These are phyloP conservation scores for Kradibia gibbosae DNA, from an alignment of 1,140 invertebrate species.

Conservation along the genomic window DNA sequence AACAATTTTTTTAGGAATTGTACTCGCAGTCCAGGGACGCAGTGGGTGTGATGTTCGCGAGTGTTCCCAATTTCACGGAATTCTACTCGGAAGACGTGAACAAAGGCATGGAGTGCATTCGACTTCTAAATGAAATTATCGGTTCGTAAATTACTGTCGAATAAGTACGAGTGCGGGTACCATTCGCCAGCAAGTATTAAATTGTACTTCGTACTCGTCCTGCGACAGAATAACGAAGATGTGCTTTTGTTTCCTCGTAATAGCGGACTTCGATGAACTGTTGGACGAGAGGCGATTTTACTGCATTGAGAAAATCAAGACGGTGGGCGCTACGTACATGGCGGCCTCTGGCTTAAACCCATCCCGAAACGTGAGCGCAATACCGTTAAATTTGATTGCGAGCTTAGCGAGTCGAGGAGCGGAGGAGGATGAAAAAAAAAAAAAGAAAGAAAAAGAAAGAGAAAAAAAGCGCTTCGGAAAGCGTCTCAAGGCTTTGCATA, in stretches of 20 bases:
- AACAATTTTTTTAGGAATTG: slow-evolving; percentile 82
- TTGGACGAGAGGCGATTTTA: slow-evolving; percentile 91
- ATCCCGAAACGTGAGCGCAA: slow-evolving; percentile 75
- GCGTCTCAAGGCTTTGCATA: no score
- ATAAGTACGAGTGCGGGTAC: no score
- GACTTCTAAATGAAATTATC: slow-evolving; percentile 98
- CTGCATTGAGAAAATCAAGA: slow-evolving; percentile 99
- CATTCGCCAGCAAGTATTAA: no score
- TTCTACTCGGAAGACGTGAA: slow-evolving; percentile 98
- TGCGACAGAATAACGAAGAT: background rate
- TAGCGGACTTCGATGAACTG: slow-evolving; percentile 93
- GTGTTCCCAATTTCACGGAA: slow-evolving; percentile 98
- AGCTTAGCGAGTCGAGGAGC: no score
- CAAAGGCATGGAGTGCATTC: slow-evolving; percentile 97
- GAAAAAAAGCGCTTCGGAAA: background rate
- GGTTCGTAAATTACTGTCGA: slow-evolving; percentile 72
- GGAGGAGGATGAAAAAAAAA: background rate
- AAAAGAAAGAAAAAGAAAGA: background rate
- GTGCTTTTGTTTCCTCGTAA: slow-evolving; percentile 52
- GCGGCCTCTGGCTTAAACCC: slow-evolving; percentile 96
- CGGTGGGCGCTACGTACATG: slow-evolving; percentile 98
- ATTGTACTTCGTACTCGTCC: no score
- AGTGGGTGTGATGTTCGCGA: slow-evolving; percentile 97
- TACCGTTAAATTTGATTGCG: background rate
- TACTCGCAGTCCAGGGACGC: slow-evolving; percentile 94